Evolutionary conservation across 2,113 vertebrate genomes (phyloP), one percentile per base, ranked within the genome.

Genomic region (Theristicus caerulescens): DNA sequence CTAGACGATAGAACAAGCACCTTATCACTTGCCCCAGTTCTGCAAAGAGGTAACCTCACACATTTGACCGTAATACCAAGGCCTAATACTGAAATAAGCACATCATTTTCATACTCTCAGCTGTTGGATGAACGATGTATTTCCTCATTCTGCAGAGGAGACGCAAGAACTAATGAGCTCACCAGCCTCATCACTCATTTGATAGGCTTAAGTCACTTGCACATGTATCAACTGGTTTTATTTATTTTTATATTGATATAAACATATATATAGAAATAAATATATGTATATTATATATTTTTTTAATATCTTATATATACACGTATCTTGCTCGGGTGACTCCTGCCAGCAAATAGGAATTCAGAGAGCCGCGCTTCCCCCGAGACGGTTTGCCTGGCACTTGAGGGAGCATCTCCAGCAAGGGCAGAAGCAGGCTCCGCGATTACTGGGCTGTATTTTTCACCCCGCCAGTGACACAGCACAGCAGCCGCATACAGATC

Each of bases 191-290:
- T 55, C 89, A 4, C 25, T 40, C 86, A 57, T 29, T 22, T 58
- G 40, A 79, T 5, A 78, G 44, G 74, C 74, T 92, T 44, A 36
- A 79, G 52, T 40, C 27, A 44, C 76, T 19, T 20, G 32, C 49
- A 16, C 24, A 6, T 11, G 3, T 4, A 65, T 21, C 51, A 58
- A 29, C 36, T 1, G 14, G 3, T 16, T 55, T 36, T 21, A 44
- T 29, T 86, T 74, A 46, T 73, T 86, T 89, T 65, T 57, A 61
- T 29, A 78, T 22, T 0, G 44, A 49, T 11, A n/a, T 3, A 55
- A 26, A 47, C 2, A 29, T 0, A 36, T 0, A 29, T 0, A 16
- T 1, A 40, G 59, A 61, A 67, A 46, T 13, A 54, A 22, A 61
- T 0, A 34, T 4, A 18, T 5, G 4, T 16, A 9, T 16, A 6